A percentile compares a stretch with the other conserved stretches of the same genome.
Evolutionary conservation across 2,113 vertebrate species (phyloP).

Genomic region (Cheilinus undulatus): DNA sequence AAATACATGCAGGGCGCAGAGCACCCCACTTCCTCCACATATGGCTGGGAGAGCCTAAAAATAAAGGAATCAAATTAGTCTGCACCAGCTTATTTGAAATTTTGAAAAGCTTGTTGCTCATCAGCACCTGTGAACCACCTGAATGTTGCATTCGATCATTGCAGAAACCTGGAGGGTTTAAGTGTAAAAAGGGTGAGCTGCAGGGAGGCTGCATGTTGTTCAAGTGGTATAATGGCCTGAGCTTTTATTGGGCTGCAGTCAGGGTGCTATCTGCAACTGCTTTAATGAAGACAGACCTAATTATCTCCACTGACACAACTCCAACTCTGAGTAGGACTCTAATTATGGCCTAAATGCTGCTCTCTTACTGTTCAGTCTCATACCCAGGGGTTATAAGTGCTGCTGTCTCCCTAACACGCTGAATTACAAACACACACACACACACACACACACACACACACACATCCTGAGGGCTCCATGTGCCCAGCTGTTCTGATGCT

Average conservation of each 20-base stretch:
- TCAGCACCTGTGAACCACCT: slow-evolving; percentile 60
- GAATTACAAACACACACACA: slow-evolving; percentile 18
- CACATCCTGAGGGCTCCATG: slow-evolving; percentile 17
- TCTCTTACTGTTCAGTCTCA: slow-evolving; percentile 52
- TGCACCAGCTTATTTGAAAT: slow-evolving; percentile 28
- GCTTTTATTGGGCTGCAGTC: slow-evolving; percentile 46
- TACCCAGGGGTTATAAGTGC: slow-evolving; percentile 37
- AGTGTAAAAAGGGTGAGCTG: slow-evolving; percentile 25
- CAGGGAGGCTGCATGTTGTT: slow-evolving; percentile 37
- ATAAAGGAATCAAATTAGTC: slow-evolving; percentile 24
- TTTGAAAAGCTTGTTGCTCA: slow-evolving; percentile 32
- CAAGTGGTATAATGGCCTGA: slow-evolving; percentile 51
- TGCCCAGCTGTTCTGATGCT: slow-evolving; percentile 43
- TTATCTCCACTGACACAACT: slow-evolving; percentile 66
- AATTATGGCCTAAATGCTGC: slow-evolving; percentile 68
- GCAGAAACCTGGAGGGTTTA: slow-evolving; percentile 39
- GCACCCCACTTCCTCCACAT: neutral
- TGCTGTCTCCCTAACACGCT: slow-evolving; percentile 30
- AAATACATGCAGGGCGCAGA: slow-evolving; percentile 1
- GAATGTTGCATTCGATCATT: slow-evolving; percentile 36
- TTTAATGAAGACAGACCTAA: slow-evolving; percentile 73
- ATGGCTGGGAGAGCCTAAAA: neutral
- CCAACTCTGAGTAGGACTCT: slow-evolving; percentile 61
- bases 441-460: slow-evolving; percentile 14
- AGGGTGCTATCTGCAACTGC: slow-evolving; percentile 46